Conservation (phyloP, 2,797 vertebrate species). For the Bradypodion pumilum region DNA sequence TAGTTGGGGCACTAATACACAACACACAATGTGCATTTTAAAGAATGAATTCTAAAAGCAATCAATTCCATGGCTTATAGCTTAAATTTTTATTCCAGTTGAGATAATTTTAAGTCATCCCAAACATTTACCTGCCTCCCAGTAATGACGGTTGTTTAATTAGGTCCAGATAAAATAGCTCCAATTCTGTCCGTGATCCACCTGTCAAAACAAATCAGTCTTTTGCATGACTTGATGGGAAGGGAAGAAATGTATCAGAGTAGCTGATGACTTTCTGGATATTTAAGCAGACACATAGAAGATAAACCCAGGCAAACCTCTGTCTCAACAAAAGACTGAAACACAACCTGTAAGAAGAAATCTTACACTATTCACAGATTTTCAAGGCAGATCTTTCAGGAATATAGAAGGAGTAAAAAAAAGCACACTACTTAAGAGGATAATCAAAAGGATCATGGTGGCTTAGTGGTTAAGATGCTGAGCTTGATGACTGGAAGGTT, state of each 20-base stretch:
- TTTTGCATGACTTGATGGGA: slow-evolving; percentile 75
- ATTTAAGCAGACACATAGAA: slow-evolving; percentile 80
- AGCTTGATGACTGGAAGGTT: too few species aligned
- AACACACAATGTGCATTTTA: slow-evolving; percentile 74
- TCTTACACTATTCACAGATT: slow-evolving; percentile 69
- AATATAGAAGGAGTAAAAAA: slow-evolving; percentile 64
- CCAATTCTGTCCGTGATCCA: slow-evolving; percentile 83
- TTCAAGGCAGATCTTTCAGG: slow-evolving; percentile 55
- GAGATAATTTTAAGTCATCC: slow-evolving; percentile 83
- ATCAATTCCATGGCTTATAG: slow-evolving; percentile 77
- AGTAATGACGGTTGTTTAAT: slow-evolving; percentile 83
- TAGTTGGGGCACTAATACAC: slow-evolving; percentile 71
- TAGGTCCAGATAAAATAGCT: slow-evolving; percentile 86
- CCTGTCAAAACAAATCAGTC: slow-evolving; percentile 86
- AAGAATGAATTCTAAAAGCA: slow-evolving; percentile 70
- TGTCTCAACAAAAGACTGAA: slow-evolving; percentile 79
- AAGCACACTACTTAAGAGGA: slow-evolving; percentile 50
- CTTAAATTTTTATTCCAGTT: slow-evolving; percentile 81
- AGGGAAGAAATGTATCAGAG: slow-evolving; percentile 77
- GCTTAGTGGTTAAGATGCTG: too few species aligned
- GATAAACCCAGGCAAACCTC: slow-evolving; percentile 79
- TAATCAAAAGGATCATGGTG: too few species aligned
- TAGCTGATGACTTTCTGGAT: slow-evolving; percentile 84
- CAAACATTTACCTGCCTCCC: slow-evolving; percentile 81
- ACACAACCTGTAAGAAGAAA: slow-evolving; percentile 75